Percentiles rank a stretch among this genome's conserved stretches.
Evolutionary conservation across 2,888 invertebrate genomes (phyloP).

Genomic region (Drosophila nr. perissopoda): DNA sequence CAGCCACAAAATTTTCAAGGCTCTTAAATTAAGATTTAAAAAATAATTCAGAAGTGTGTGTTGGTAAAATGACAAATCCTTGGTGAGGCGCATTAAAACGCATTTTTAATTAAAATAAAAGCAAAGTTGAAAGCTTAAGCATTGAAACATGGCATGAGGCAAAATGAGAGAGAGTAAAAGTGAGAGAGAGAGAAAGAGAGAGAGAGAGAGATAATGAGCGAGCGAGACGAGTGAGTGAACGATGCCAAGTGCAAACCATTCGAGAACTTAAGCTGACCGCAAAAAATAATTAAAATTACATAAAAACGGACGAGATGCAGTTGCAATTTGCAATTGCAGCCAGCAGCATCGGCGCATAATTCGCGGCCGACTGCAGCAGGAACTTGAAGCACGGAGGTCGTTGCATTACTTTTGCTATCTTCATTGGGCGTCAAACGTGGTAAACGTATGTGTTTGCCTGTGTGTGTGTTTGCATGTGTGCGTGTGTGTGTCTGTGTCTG

Average conservation of each 20-base stretch:
- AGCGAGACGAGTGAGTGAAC: constrained; percentile 20
- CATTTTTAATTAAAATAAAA: constrained; percentile 78
- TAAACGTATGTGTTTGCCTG: constrained; percentile 32
- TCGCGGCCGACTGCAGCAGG: constrained; percentile 48
- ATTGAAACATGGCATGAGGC: constrained; percentile 50
- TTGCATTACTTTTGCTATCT: constrained; percentile 42
- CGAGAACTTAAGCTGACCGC: constrained; percentile 73
- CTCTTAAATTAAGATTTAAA: constrained; percentile 33
- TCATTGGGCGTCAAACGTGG: constrained; percentile 48
- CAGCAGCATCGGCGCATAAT: constrained; percentile 41
- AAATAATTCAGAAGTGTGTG: constrained; percentile 6
- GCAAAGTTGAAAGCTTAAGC: constrained; percentile 69
- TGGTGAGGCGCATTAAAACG: constrained; percentile 73
- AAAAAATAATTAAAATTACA: constrained; percentile 78
- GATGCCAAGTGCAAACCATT: constrained; percentile 35
- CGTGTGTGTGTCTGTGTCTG: constrained; percentile 5
- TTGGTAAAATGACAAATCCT: constrained; percentile 40
- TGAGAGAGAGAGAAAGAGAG: not conserved
- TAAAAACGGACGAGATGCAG: constrained; percentile 35
- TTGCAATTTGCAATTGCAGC: constrained; percentile 21
- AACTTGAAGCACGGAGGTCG: not conserved
- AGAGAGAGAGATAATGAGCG: constrained; percentile 1
- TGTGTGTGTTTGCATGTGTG: not conserved
- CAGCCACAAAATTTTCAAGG: constrained; percentile 3
- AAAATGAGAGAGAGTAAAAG: not conserved